Conservation (phyloP, 1,140 invertebrate species). For the Aphelinus atriplicis region DNA sequence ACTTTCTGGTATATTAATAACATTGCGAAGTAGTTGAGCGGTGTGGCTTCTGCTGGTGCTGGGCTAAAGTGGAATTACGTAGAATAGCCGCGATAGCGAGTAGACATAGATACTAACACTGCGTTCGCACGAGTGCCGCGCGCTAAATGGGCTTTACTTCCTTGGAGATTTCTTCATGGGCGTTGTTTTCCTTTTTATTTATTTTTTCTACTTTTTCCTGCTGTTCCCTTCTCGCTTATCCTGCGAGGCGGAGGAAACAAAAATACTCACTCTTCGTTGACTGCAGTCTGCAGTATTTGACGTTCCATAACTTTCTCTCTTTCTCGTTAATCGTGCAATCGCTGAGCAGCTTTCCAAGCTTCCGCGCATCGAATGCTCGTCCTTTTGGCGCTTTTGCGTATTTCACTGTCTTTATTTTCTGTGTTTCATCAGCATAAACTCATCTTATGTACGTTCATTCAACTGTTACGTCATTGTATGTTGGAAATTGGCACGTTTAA, state of each 20-base stretch:
- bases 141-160: constrained; percentile 47
- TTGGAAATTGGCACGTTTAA: constrained; percentile 19
- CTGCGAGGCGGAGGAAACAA: too few species aligned
- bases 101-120: constrained; percentile 50
- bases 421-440: constrained; percentile 15
- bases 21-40: not conserved
- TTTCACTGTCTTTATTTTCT: not conserved
- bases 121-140: not conserved
- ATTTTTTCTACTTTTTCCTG: too few species aligned
- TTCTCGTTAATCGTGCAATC: not conserved
- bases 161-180: not conserved
- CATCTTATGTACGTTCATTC: not conserved
- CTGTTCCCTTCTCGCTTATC: too few species aligned
- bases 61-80: constrained; percentile 34
- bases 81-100: constrained; percentile 29
- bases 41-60: constrained; percentile 16
- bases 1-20: constrained; percentile 10
- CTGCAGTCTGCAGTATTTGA: not conserved
- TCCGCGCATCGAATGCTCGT: constrained; percentile 8
- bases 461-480: not conserved
- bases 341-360: not conserved
- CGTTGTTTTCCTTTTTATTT: too few species aligned
- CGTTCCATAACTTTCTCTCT: too few species aligned
- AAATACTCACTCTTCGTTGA: too few species aligned
- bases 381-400: not conserved